Base-by-base conservation (phyloP, 2,113 vertebrate species). In the Salminus brasiliensis region DNA sequence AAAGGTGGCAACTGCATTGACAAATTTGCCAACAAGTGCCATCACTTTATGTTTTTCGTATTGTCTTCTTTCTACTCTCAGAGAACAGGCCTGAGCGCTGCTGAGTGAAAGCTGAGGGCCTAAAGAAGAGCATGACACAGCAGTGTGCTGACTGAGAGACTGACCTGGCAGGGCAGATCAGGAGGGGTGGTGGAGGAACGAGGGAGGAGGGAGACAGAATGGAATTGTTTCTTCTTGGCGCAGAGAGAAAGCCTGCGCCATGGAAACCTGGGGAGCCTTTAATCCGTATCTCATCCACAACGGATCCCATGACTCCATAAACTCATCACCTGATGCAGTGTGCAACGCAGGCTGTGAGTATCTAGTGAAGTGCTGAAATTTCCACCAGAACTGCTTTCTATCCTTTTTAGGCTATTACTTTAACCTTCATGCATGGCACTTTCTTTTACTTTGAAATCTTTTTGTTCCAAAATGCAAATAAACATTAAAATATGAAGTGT, bases 261-360 rank as follows among this genome's bases (percentile, higher is more conserved):
- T 63, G 45, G 68, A 71, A 82, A 78, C 69, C 41, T 59, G 55
- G 12, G 1, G 41, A 53, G 53, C 52, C 29, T 74, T 62, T 82
- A 32, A 83, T 74, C 81, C 70, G 53, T 52, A 78, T 63, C 75
- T 74, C 41, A 59, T 67, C 49, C 15, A 34, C 63, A 73, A 36
- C 43, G 43, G 30, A 49, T 52, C 76, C 68, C 21, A 75, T 75
- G 55, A 71, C 60, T 66, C 18, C 41, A 63, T 59, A n/a, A 53
- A 74, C 23, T 57, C 39, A 62, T 78, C 70, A 82, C 75, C 62
- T 73, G 74, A 78, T 21, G 27, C 25, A 52, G 41, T 65, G n/a
- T 52, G 29, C 29, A 41, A 13, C 34, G 34, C n/a, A 25, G 66
- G 25, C 52, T 18, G 25, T 30, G 65, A 69, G 59, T 60, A 39